Base-by-base conservation (phyloP, 2,113 vertebrate species). In the Nicator chloris region DNA sequence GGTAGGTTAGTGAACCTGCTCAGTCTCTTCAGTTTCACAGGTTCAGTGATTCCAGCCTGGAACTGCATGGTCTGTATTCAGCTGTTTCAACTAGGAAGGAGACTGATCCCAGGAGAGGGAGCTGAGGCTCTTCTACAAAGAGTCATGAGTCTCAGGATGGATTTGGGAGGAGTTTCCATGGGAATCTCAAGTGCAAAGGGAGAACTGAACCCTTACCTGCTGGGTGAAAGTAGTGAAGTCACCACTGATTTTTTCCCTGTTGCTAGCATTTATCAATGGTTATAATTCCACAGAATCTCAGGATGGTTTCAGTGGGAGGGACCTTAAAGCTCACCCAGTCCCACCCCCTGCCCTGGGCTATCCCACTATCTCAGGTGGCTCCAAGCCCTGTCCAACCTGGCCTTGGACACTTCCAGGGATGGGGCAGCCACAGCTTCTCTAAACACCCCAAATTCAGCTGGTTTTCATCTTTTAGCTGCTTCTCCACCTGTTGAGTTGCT, bases 301-400 rank as follows among this genome's bases (percentile, higher is more conserved):
- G 77, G 11, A 24, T 82, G 51, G 7, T 66, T 59, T 66, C 31
- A 8, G 20, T 14, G 60, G 33, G 10, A 66, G 45, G 33, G 15
- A 73, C 37, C 27, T 66, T 19, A 28, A 66, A 73, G 6, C 23
- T 1, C 37, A n/a, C 17, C 86, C 37, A 24, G 1, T 33, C 1
- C 30, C 39, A 54, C 7, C 4, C 64, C 15, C 15, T 80, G 42
- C 59, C 19, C 5, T 15, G 33, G 33, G 19, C 37, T 23, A 39
- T 6, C 16, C 39, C 28, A 40, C 51, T 30, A 0, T 1, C 12
- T 22, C 77, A 73, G 37, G 44, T 0, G 2, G 68, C 10, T 82
- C 60, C 53, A 60, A 75, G n/a, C 11, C 12, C 37, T 0, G 0
- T 60, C 53, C 61, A 26, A 0, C 45, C 53, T 75, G 60, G 24